Evolutionary conservation across 2,797 vertebrate genomes (phyloP), one percentile per base, ranked within the genome.

Genomic region (Poeciliopsis infans): DNA sequence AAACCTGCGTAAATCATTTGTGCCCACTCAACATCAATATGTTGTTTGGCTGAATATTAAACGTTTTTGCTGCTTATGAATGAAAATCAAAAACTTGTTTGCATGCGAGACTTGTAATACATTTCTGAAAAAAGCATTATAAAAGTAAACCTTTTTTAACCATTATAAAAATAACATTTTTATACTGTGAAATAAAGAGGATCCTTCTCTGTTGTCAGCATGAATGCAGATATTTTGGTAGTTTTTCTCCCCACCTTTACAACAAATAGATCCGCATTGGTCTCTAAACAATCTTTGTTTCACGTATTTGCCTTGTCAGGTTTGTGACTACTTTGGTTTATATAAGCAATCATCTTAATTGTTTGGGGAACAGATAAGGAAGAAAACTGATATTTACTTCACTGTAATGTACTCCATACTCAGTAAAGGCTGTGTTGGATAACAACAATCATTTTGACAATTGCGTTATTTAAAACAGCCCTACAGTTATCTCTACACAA

Each of bases 11-110:
- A 20, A 36, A 71, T 74, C 57, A 13, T 77, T 66, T 49, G 28
- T 68, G 71, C 57, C 66, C 74, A 81, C 80, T 55, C 55, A 77
- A 61, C 73, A 68, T 49, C 25, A 1, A 82, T 75, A 77, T 45
- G 66, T 76, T 57, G n/a, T 18, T 31, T 80, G 33, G 46, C 20
- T 64, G 28, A n/a, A 70, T 28, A 28, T 41, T 41, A 10, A 7
- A 8, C 2, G 4, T 6, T 31, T 3, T 31, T 25, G 20, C 39
- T 64, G 18, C 46, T 45, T 18, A 45, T 16, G 3, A 53, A 23
- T 33, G 13, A 25, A 66, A 74, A 59, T 12, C 2, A 25, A 16
- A 39, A 25, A 23, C 20, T 6, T 18, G 18, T 47, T 71, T 61
- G 10, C 46, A 4, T 15, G 16, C 5, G 2, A 41, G 55, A 41